Percentiles rank a stretch among this genome's conserved stretches.
Conservation (phyloP, 2,888 invertebrate species). For the Cremastobaeus sp. region DNA sequence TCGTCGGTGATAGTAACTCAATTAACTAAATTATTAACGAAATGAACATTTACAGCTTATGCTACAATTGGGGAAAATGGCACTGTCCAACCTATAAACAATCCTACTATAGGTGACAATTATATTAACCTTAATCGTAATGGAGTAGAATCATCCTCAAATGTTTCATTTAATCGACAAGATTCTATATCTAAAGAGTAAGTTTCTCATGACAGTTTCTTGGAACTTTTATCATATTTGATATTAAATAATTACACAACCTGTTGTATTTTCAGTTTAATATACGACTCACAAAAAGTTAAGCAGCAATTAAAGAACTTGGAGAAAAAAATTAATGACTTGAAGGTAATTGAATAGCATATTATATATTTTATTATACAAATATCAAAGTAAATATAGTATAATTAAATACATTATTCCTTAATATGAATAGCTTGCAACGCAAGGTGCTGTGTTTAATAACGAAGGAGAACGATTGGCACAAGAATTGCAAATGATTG, state of each 20-base stretch:
- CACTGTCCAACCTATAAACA: conserved; percentile 70
- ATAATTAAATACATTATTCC: too few species aligned
- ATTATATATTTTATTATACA: too few species aligned
- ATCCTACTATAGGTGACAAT: conserved; percentile 77
- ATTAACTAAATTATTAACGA: too few species aligned
- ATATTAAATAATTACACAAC: conserved; percentile 5
- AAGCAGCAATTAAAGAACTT: conserved; percentile 81
- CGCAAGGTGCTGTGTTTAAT: conserved; percentile 80
- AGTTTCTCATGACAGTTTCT: conserved; percentile 62
- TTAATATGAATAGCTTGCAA: conserved; percentile 80
- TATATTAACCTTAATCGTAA: conserved; percentile 79
- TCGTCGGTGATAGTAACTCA: too few species aligned
- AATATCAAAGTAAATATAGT: too few species aligned
- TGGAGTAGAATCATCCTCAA: conserved; percentile 71
- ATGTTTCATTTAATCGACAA: conserved; percentile 72
- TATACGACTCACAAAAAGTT: conserved; percentile 82
- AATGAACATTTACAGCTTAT: conserved; percentile 68
- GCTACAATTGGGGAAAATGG: conserved; percentile 71
- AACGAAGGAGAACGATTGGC: conserved; percentile 81
- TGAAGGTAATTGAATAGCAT: conserved; percentile 76
- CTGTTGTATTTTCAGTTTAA: conserved; percentile 75
- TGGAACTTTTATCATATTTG: not conserved
- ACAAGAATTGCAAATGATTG: conserved; percentile 82
- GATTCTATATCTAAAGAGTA: conserved; percentile 77
- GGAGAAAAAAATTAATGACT: conserved; percentile 82